Conservation (phyloP, 2,113 vertebrate species). For the Perccottus glenii region DNA sequence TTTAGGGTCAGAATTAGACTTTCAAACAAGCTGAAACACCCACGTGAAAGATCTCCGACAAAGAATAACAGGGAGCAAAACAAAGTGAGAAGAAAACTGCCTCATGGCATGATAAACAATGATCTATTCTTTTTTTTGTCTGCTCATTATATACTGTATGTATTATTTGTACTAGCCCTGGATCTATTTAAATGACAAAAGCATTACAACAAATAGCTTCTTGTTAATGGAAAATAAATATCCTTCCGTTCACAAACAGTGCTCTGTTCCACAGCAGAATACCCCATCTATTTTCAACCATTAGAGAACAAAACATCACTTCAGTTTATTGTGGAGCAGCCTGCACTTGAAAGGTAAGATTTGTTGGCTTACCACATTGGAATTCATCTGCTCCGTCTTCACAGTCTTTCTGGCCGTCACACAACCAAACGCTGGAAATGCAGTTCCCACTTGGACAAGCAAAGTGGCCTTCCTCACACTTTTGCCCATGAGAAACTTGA, state of each 20-base stretch:
- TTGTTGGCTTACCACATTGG: slow-evolving; percentile 88
- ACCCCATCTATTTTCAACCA: slow-evolving; percentile 17
- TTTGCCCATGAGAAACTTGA: slow-evolving; percentile 91
- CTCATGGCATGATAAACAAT: slow-evolving; percentile 45
- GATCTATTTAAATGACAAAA: slow-evolving; percentile 44
- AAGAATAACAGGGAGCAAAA: slow-evolving; percentile 36
- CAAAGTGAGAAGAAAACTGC: slow-evolving; percentile 35
- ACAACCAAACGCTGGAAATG: slow-evolving; percentile 97
- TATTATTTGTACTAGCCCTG: slow-evolving; percentile 20
- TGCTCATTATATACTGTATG: slow-evolving; percentile 26
- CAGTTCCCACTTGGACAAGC: slow-evolving; percentile 97
- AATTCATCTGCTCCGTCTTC: slow-evolving; percentile 96
- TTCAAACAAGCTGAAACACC: slow-evolving; percentile 45
- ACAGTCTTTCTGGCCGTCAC: slow-evolving; percentile 97
- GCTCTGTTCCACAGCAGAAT: slow-evolving; percentile 17
- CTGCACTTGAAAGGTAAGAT: slow-evolving; percentile 9
- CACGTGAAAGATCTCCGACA: slow-evolving; percentile 38
- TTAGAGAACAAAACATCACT: slow-evolving; percentile 23
- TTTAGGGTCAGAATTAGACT: slow-evolving; percentile 48
- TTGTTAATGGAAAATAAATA: slow-evolving; percentile 50
- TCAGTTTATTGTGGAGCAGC: slow-evolving; percentile 9
- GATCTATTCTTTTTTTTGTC: slow-evolving; percentile 31
- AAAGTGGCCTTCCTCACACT: slow-evolving; percentile 97
- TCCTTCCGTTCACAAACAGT: slow-evolving; percentile 11
- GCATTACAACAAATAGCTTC: slow-evolving; percentile 44